Evolutionary conservation across 1,140 invertebrate species (phyloP).

Genomic region (Mamestra configurata): DNA sequence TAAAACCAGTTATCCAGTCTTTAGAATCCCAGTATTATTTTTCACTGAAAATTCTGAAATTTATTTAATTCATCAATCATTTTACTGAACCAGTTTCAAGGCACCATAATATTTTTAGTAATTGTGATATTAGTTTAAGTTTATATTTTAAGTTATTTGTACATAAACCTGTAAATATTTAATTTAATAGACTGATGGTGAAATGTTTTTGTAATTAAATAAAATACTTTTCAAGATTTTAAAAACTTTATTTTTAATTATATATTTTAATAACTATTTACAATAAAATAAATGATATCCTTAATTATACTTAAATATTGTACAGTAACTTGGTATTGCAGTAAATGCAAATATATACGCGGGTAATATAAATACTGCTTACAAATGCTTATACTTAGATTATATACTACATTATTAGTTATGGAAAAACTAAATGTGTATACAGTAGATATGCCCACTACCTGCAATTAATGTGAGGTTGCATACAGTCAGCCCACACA

Average conservation of each 20-base stretch:
- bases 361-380: constrained; percentile 1
- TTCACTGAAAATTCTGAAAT: neutral
- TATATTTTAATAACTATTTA: constrained; percentile 1
- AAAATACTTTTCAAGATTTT: constrained; percentile 55
- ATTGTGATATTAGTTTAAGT: constrained; percentile 71
- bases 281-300: constrained; percentile 16
- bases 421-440: neutral
- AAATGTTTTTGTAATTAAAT: constrained; percentile 57
- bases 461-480: no score
- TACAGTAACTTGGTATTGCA: constrained; percentile 24
- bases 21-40: neutral
- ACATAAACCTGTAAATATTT: constrained; percentile 65
- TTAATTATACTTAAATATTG: constrained; percentile 8
- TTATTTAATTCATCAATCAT: neutral
- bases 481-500: no score
- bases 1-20: neutral
- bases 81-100: neutral
- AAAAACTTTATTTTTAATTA: constrained; percentile 35
- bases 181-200: constrained; percentile 65
- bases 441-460: no score
- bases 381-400: neutral
- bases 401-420: neutral
- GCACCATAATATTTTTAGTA: constrained; percentile 5
- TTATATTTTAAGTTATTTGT: constrained; percentile 54
- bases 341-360: neutral